These are phyloP conservation scores for Nibea coibor DNA, from an alignment of 2,113 vertebrate genomes.

Conservation along the genomic window DNA sequence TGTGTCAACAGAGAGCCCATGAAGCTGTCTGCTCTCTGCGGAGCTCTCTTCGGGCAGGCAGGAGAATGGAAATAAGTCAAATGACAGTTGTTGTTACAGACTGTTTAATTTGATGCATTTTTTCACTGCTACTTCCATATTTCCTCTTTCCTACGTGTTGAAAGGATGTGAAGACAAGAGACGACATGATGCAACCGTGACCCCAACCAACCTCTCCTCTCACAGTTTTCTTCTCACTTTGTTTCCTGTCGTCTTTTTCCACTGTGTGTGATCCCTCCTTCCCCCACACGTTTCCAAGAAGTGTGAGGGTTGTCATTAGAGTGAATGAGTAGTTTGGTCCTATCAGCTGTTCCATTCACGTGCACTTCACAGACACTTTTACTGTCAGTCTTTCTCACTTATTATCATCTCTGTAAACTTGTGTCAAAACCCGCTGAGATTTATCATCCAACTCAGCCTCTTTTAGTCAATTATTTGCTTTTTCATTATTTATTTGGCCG, in stretches of 20 bases:
- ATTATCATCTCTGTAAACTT: not conserved
- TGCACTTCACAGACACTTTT: slow-evolving; percentile 48
- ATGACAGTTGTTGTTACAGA: slow-evolving; percentile 26
- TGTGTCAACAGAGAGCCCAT: not conserved
- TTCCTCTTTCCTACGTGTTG: slow-evolving; percentile 22
- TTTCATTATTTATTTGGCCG: not conserved
- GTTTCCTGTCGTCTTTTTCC: slow-evolving; percentile 30
- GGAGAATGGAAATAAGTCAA: slow-evolving; percentile 34
- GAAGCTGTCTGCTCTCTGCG: not conserved
- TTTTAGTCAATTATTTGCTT: not conserved
- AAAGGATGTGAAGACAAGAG: slow-evolving; percentile 34
- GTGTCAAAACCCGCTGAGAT: not conserved
- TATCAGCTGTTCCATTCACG: slow-evolving; percentile 58
- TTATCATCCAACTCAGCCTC: not conserved
- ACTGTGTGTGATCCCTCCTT: slow-evolving; percentile 23
- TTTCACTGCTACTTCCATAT: slow-evolving; percentile 9
- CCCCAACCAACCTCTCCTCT: slow-evolving; percentile 36
- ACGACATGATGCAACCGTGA: slow-evolving; percentile 52
- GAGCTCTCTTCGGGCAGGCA: not conserved
- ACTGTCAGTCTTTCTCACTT: slow-evolving; percentile 24
- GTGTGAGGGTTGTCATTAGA: slow-evolving; percentile 57
- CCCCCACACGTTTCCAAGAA: slow-evolving; percentile 28
- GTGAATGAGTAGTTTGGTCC: slow-evolving; percentile 55
- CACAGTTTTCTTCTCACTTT: not conserved
- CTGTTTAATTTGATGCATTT: slow-evolving; percentile 14